A percentile compares a stretch with the other conserved stretches of the same genome.
These are phyloP conservation scores for Eptesicus fuscus DNA, from an alignment of 2,113 vertebrate species.

Conservation along the genomic window DNA sequence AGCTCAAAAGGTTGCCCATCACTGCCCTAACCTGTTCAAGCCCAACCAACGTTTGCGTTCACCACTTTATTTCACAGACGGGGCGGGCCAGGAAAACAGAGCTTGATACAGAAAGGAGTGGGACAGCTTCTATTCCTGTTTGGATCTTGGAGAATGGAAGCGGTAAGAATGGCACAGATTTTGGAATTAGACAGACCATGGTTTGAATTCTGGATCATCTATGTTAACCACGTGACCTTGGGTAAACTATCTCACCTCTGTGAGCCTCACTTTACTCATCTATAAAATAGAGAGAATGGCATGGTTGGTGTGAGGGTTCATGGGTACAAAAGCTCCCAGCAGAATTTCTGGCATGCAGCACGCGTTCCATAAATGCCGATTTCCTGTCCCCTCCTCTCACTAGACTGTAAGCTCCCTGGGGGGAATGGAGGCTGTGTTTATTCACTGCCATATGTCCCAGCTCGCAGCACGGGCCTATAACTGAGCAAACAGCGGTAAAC, in stretches of 20 bases:
- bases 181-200: not conserved
- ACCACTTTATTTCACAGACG: not conserved
- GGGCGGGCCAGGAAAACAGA: not conserved
- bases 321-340: not conserved
- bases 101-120: not conserved
- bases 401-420: not conserved
- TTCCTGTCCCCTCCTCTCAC: not conserved
- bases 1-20: no score
- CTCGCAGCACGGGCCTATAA: rapidly evolving
- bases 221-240: not conserved
- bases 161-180: not conserved
- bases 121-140: not conserved
- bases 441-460: not conserved
- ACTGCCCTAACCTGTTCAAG: no score
- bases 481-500: not conserved
- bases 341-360: not conserved
- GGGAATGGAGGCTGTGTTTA: no score
- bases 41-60: not conserved
- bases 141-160: not conserved
- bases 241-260: not conserved
- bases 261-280: not conserved
- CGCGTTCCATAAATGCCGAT: not conserved
- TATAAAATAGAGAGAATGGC: not conserved
- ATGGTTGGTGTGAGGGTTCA: not conserved
- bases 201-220: not conserved